These are phyloP conservation scores for Pagetopsis macropterus DNA, from an alignment of 2,797 vertebrate genomes.

Conservation along the genomic window DNA sequence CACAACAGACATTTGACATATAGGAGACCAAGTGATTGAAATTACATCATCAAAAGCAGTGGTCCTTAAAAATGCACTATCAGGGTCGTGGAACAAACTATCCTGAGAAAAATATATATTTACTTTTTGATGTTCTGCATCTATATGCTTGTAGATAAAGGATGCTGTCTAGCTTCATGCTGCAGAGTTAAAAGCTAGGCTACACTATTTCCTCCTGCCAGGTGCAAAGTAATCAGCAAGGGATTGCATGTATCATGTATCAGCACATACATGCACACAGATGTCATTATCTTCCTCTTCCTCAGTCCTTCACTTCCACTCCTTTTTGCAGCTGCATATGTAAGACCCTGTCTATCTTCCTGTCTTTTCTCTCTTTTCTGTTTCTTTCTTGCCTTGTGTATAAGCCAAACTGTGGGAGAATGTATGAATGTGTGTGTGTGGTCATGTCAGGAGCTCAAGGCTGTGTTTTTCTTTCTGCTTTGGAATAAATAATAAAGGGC, in stretches of 20 bases:
- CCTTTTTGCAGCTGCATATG: conserved; percentile 51
- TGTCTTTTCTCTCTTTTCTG: conserved; percentile 20
- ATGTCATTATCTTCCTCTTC: conserved; percentile 18
- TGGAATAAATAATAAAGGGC: conserved; percentile 62
- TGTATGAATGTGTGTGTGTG: conserved; percentile 15
- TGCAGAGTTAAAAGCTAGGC: conserved; percentile 8
- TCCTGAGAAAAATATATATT: not conserved
- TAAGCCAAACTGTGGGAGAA: conserved; percentile 36
- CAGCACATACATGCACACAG: conserved; percentile 5
- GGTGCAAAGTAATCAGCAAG: conserved; percentile 41
- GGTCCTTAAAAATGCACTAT: not conserved
- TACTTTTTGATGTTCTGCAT: conserved; percentile 5
- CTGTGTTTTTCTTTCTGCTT: conserved; percentile 49
- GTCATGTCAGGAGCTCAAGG: conserved; percentile 73
- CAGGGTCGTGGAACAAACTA: not conserved
- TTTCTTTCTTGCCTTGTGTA: conserved; percentile 30
- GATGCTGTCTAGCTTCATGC: not conserved
- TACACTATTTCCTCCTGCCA: conserved; percentile 33
- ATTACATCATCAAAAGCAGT: not conserved
- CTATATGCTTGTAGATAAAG: conserved; percentile 1
- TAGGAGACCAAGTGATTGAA: not conserved
- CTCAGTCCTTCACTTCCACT: conserved; percentile 31
- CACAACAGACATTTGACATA: not conserved
- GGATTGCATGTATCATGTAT: conserved; percentile 33
- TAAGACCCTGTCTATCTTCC: conserved; percentile 10